Percentiles rank a stretch among this genome's conserved stretches.
These are phyloP conservation scores for Polietes domitor DNA, from an alignment of 2,888 invertebrate genomes.

Conservation along the genomic window DNA sequence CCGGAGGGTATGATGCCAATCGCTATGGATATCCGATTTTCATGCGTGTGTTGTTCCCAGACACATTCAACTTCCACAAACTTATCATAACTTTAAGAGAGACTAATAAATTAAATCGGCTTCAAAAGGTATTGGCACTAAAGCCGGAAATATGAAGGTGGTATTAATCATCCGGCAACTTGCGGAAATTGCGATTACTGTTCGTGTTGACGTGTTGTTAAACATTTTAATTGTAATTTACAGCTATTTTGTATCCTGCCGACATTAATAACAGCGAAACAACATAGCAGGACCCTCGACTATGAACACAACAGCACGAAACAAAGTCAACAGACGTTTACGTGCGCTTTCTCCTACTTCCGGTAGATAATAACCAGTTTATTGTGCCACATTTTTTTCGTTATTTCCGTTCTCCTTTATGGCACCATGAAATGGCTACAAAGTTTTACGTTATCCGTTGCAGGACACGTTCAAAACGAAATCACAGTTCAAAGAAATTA, in stretches of 20 bases:
- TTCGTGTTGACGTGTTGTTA: constrained; percentile 55
- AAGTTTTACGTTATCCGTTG: not conserved
- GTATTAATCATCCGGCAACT: constrained; percentile 46
- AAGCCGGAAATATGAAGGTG: constrained; percentile 29
- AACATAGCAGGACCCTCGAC: not conserved
- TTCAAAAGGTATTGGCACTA: not conserved
- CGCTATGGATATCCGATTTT: too few species aligned
- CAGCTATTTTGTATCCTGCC: constrained; percentile 49
- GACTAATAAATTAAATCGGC: not conserved
- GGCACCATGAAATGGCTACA: constrained; percentile 17
- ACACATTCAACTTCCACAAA: not conserved
- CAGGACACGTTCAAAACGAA: not conserved
- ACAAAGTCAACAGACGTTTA: constrained; percentile 35
- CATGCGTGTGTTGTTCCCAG: too few species aligned
- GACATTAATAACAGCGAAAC: constrained; percentile 18
- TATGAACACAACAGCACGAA: not conserved
- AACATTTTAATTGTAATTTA: constrained; percentile 58
- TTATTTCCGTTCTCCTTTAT: constrained; percentile 26
- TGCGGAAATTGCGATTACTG: constrained; percentile 52
- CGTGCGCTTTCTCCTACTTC: constrained; percentile 12
- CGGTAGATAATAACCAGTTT: constrained; percentile 30
- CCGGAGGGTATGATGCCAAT: too few species aligned
- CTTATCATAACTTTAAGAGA: not conserved
- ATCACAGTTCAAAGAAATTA: not conserved
- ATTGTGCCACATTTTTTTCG: constrained; percentile 24